A percentile compares a stretch with the other conserved stretches of the same genome.
phyloP scores from a whole-genome alignment of 2,113 vertebrate species.

The Fukomys damarensis region DNA sequence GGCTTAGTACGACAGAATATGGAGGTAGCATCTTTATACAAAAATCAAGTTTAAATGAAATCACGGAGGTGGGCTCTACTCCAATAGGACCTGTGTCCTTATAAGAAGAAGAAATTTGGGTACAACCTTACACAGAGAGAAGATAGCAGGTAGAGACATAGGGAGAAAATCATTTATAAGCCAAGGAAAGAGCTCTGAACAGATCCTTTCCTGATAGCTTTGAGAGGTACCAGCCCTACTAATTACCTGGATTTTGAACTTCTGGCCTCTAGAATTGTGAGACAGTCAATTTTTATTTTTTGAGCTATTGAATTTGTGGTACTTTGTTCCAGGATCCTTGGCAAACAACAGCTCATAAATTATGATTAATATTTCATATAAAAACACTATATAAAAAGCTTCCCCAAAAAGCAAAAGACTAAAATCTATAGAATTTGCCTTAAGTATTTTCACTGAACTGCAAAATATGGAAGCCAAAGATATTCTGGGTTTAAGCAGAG shows the following conservation, averaged over 20 bases:
- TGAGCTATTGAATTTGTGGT: background rate
- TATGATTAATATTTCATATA: constrained; percentile 5
- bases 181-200: background rate
- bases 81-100: background rate
- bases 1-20: background rate
- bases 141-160: background rate
- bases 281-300: background rate
- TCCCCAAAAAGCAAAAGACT: background rate
- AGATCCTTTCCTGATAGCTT: too few species aligned
- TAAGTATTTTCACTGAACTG: constrained; percentile 18
- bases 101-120: background rate
- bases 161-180: background rate
- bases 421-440: background rate
- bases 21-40: background rate
- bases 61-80: background rate
- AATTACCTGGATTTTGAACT: background rate
- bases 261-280: background rate
- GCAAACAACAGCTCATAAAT: background rate
- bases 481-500: background rate
- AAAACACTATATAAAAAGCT: background rate
- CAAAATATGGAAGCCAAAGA: background rate
- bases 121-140: background rate
- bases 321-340: background rate
- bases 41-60: background rate
- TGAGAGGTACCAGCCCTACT: background rate